Conservation (phyloP, 2,113 vertebrate genomes). For the Brachyistius frenatus region DNA sequence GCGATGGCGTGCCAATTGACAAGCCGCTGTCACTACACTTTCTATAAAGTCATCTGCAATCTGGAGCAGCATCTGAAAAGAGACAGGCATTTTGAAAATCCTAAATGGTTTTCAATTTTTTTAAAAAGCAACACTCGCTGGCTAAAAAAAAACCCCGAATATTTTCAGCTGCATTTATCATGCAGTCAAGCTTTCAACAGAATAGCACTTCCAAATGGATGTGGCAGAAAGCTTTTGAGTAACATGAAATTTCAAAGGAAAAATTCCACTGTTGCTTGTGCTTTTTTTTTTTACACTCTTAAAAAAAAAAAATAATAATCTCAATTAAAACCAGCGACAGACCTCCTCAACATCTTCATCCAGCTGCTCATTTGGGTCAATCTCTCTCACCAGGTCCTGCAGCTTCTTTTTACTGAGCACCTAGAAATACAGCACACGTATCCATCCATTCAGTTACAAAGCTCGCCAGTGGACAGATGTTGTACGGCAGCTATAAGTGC, state of each 20-base stretch:
- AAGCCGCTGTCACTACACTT: constrained; percentile 97
- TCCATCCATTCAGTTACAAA: not conserved
- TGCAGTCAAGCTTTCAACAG: constrained; percentile 13
- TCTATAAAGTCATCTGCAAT: constrained; percentile 99
- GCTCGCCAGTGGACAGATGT: not conserved
- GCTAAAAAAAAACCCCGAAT: not conserved
- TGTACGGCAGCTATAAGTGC: not conserved
- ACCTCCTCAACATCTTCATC: constrained; percentile 99
- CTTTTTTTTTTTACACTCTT: not conserved
- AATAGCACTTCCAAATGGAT: constrained; percentile 13
- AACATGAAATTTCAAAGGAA: not conserved
- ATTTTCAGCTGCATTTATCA: constrained; percentile 30
- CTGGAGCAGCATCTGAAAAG: constrained; percentile 93
- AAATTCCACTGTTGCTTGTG: not conserved
- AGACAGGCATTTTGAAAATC: constrained; percentile 12
- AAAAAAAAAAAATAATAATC: not conserved
- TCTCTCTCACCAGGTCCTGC: constrained; percentile 97
- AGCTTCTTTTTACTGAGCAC: constrained; percentile 98
- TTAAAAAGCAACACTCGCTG: not conserved
- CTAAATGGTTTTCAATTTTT: not conserved
- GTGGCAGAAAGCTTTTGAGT: not conserved
- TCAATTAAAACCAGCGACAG: constrained; percentile 34
- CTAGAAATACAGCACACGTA: constrained; percentile 70
- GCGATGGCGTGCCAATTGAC: constrained; percentile 96
- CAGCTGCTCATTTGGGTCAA: constrained; percentile 98